Base-by-base conservation (phyloP, 2,797 vertebrate genomes). In the Cyclura pinguis region DNA sequence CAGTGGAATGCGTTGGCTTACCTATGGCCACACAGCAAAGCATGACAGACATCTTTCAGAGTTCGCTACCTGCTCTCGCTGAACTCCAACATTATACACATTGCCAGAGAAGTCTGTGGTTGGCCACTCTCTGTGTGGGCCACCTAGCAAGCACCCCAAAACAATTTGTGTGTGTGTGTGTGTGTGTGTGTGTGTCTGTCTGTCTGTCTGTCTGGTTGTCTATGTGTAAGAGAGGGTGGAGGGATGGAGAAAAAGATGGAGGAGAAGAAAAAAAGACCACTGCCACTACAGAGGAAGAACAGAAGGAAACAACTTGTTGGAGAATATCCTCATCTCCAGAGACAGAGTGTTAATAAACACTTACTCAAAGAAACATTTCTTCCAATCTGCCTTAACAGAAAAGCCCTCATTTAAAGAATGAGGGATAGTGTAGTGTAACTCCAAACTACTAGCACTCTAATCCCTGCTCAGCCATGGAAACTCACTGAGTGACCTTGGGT, bases 111-210 rank as follows among this genome's bases (percentile, higher is more conserved):
- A 67, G 89, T 38, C 62, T 80, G 67, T 90, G 84, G 16, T 57
- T 57, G 16, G 67, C 4, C 52, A 8, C 67, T 64, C 55, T 82
- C 78, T 90, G 77, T 38, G 55, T 78, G 90, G 90, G 83, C 83
- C 77, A 88, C 86, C 82, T 76, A 91, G 74, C 52, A 88, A 89
- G 87, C 77, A 12, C 74, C 76, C 69, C 47, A 83, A 32, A 32
- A 9, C 85, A 86, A 82, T 55, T 85, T 4, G 4, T 4, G 42
- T 4, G 42, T 47, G 42, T 42, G 42, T 3, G 3, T 42, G 42
- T 42, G 42, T 42, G 42, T 42, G 42, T n/a, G n/a, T n/a, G n/a
- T n/a, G n/a, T n/a, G n/a, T n/a, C n/a, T n/a, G n/a, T n/a, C n/a
- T n/a, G n/a, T 47, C 2, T 47, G 42, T 47, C 42, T 47, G 42